Percentiles rank a stretch among this genome's conserved stretches.
These are phyloP conservation scores for Babyrousa celebensis DNA, from an alignment of 2,797 vertebrate genomes.

Conservation along the genomic window DNA sequence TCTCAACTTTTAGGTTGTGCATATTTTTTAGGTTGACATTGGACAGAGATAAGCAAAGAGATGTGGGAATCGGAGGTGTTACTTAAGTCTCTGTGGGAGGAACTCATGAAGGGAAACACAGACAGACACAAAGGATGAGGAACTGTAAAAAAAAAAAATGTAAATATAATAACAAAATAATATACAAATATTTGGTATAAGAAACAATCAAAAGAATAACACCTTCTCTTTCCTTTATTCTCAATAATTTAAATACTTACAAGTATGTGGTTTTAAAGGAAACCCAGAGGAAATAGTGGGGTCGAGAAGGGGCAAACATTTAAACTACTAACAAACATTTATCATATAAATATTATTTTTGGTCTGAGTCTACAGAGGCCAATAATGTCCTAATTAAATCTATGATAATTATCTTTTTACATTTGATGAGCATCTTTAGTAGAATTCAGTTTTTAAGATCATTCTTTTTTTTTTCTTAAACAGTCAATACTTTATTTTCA, in stretches of 20 bases:
- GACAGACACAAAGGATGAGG: accelerated
- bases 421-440: not conserved
- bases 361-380: not conserved
- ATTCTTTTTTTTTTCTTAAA: not conserved
- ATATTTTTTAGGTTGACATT: too few species aligned
- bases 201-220: not conserved
- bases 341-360: not conserved
- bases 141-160: not conserved
- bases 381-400: conserved; percentile 22
- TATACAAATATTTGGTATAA: not conserved
- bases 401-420: conserved; percentile 4
- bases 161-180: not conserved
- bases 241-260: not conserved
- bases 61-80: not conserved
- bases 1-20: too few species aligned
- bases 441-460: not conserved
- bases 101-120: not conserved
- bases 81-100: not conserved
- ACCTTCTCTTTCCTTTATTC: not conserved
- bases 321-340: not conserved
- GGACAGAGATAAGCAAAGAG: not conserved
- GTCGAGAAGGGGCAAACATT: not conserved
- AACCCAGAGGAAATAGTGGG: not conserved
- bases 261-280: not conserved
- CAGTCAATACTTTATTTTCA: conserved; percentile 13